These are phyloP conservation scores for Ormyrus thymus DNA, from an alignment of 2,888 invertebrate species.

Conservation along the genomic window DNA sequence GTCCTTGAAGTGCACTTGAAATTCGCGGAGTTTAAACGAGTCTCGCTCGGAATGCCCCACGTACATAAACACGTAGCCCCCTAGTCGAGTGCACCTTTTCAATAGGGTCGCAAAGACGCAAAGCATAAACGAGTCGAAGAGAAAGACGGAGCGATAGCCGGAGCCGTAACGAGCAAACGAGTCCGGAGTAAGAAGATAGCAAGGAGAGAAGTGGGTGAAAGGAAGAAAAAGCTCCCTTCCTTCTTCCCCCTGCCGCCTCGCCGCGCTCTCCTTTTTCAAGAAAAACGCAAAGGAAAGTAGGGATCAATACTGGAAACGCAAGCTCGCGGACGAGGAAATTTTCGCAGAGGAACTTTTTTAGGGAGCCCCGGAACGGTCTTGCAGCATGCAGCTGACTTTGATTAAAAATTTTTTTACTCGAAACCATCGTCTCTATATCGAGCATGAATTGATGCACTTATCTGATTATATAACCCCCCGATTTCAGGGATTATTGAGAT, in stretches of 20 bases:
- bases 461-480: neutral
- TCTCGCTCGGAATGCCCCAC: neutral
- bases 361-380: neutral
- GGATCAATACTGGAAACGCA: conserved; percentile 40
- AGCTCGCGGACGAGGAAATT: neutral
- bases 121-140: conserved; percentile 32
- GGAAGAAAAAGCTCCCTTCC: conserved; percentile 11
- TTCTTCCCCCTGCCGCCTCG: neutral
- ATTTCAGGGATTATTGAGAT: no score
- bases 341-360: conserved; percentile 1
- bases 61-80: neutral
- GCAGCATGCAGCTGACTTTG: conserved; percentile 23
- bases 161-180: conserved; percentile 31
- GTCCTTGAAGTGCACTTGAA: neutral
- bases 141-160: neutral
- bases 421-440: neutral
- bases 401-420: conserved; percentile 25
- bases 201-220: conserved; percentile 35
- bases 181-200: conserved; percentile 35
- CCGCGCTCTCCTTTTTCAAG: neutral
- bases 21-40: neutral
- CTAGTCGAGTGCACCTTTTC: conserved; percentile 20
- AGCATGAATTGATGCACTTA: neutral
- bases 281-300: conserved; percentile 13
- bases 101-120: conserved; percentile 35